A percentile compares a stretch with the other conserved stretches of the same genome.
Conservation (phyloP, 2,113 vertebrate species). For the Speoplatyrhinus poulsoni region DNA sequence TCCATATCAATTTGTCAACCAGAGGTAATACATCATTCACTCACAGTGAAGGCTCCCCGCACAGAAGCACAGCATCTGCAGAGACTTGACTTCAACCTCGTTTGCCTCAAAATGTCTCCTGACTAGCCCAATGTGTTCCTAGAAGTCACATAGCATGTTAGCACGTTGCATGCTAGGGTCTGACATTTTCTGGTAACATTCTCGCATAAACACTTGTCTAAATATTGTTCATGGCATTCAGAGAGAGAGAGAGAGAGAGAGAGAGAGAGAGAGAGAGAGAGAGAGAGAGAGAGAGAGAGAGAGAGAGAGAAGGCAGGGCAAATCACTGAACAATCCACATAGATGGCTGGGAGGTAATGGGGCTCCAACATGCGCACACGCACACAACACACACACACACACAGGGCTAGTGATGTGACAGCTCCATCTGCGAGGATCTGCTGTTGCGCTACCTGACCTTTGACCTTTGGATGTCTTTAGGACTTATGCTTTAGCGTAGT, state of each 20-base stretch:
- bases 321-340: no score
- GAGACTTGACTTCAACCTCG: conserved; percentile 22
- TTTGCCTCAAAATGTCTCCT: neutral
- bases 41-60: conserved; percentile 26
- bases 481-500: conserved; percentile 32
- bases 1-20: conserved; percentile 66
- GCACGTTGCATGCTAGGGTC: no score
- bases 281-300: no score
- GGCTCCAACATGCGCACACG: no score
- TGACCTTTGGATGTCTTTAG: conserved; percentile 76
- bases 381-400: no score
- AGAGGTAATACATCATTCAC: conserved; percentile 57
- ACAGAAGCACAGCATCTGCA: conserved; percentile 21
- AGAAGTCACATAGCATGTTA: no score
- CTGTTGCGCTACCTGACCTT: conserved; percentile 65
- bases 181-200: no score
- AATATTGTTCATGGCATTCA: conserved; percentile 45
- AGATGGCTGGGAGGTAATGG: no score
- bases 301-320: no score
- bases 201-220: neutral
- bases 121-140: no score
- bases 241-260: conserved; percentile 5
- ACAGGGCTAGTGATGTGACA: conserved; percentile 56
- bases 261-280: neutral
- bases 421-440: conserved; percentile 76